Percentiles rank a stretch among this genome's conserved stretches.
Conservation (phyloP, 2,797 vertebrate genomes). For the Alca torda region DNA sequence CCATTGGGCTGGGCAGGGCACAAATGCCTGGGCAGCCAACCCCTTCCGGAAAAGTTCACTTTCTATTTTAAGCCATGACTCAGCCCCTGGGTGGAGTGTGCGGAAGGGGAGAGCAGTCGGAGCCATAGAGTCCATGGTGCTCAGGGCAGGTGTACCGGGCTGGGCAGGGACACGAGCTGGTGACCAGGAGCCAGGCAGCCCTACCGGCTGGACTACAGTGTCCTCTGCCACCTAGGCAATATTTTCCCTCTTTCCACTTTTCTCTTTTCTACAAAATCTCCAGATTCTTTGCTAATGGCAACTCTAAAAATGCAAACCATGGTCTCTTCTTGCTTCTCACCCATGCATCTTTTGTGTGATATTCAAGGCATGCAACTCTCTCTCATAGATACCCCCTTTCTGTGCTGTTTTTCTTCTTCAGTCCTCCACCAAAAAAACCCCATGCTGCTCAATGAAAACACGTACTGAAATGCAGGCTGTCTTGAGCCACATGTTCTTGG, state of each 20-base stretch:
- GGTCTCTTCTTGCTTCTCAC: not conserved
- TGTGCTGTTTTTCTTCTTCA: not conserved
- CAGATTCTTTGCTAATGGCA: not conserved
- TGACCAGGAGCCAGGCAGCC: not conserved
- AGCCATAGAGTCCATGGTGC: not conserved
- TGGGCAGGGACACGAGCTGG: not conserved
- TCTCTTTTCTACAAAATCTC: not conserved
- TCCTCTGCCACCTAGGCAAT: not conserved
- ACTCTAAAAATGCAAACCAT: not conserved
- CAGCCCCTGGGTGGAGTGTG: not conserved
- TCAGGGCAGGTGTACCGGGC: not conserved
- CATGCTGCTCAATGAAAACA: not conserved
- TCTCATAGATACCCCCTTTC: not conserved
- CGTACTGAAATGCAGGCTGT: not conserved
- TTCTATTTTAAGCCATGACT: slow-evolving; percentile 28
- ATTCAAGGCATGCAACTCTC: not conserved
- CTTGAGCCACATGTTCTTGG: not conserved
- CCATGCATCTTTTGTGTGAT: not conserved
- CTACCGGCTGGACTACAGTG: not conserved
- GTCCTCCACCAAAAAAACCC: not conserved
- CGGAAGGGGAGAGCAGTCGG: not conserved
- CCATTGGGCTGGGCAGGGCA: not conserved
- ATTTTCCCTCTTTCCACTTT: not conserved
- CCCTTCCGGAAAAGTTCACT: not conserved
- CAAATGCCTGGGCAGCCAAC: not conserved